Conservation (phyloP, 2,888 invertebrate species). For the Petrolisthes manimaculis region DNA sequence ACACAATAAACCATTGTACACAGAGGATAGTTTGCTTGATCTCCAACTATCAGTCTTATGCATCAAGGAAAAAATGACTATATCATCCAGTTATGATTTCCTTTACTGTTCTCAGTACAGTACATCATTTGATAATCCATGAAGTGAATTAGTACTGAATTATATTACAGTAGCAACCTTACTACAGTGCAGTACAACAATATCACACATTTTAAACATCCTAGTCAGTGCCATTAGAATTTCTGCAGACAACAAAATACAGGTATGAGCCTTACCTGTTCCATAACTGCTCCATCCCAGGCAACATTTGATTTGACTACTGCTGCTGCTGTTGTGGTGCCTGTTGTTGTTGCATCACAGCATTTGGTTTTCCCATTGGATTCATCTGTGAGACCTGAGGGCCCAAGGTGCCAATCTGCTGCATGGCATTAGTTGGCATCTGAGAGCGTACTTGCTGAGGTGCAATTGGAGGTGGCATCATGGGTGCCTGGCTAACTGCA, state of each 20-base stretch:
- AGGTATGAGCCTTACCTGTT: conserved; percentile 69
- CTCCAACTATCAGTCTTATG: no score
- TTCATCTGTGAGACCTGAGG: conserved; percentile 64
- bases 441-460: conserved; percentile 67
- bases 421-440: conserved; percentile 65
- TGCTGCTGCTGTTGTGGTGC: conserved; percentile 67
- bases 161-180: no score
- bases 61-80: no score
- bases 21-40: no score
- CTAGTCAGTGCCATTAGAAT: not conserved
- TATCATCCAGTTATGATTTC: no score
- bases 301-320: conserved; percentile 65
- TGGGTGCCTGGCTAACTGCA: conserved; percentile 66
- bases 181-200: no score
- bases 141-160: no score
- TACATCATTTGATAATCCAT: no score
- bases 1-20: no score
- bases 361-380: conserved; percentile 63
- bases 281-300: conserved; percentile 65
- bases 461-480: conserved; percentile 49
- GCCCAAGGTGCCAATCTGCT: conserved; percentile 64
- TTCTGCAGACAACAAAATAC: conserved; percentile 15
- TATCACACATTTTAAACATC: no score
- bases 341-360: conserved; percentile 65
- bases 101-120: no score